Percentiles rank a stretch among this genome's conserved stretches.
Conservation (phyloP, 2,113 vertebrate species). For the Silurus asotus region DNA sequence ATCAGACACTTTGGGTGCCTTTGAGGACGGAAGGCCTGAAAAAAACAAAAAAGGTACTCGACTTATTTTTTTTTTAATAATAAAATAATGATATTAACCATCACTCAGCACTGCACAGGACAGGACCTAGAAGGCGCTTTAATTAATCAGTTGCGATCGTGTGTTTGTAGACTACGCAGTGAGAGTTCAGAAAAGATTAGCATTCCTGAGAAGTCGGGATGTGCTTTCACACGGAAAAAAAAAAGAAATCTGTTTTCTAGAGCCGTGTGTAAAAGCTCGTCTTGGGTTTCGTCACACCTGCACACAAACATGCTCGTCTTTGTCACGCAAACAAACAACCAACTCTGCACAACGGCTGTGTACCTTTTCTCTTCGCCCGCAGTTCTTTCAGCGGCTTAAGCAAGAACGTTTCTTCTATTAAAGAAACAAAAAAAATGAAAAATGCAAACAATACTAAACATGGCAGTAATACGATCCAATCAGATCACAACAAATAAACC, state of each 20-base stretch:
- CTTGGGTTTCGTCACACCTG: not conserved
- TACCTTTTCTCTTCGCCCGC: conserved; percentile 76
- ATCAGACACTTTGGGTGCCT: conserved; percentile 66
- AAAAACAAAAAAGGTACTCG: not conserved
- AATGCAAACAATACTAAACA: conserved; percentile 35
- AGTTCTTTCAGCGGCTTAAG: conserved; percentile 73
- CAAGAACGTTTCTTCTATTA: conserved; percentile 74
- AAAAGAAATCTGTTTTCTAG: not conserved
- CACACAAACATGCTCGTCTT: not conserved
- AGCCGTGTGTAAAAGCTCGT: not conserved
- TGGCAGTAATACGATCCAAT: not conserved
- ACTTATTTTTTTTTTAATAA: not conserved
- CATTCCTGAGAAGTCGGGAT: not conserved
- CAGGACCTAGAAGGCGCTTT: not conserved
- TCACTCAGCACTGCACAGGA: not conserved
- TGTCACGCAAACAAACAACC: conserved; percentile 35
- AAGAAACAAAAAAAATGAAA: conserved; percentile 46
- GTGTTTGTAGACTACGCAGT: conserved; percentile 17
- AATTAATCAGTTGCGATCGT: not conserved
- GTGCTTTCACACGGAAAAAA: not conserved
- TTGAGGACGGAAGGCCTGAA: conserved; percentile 58
- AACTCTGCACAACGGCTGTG: conserved; percentile 38
- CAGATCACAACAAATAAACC: not conserved
- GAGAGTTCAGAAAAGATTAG: conserved; percentile 43
- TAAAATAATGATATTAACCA: not conserved